Conservation (phyloP, 2,888 invertebrate genomes). For the Polymixis lichenea region DNA sequence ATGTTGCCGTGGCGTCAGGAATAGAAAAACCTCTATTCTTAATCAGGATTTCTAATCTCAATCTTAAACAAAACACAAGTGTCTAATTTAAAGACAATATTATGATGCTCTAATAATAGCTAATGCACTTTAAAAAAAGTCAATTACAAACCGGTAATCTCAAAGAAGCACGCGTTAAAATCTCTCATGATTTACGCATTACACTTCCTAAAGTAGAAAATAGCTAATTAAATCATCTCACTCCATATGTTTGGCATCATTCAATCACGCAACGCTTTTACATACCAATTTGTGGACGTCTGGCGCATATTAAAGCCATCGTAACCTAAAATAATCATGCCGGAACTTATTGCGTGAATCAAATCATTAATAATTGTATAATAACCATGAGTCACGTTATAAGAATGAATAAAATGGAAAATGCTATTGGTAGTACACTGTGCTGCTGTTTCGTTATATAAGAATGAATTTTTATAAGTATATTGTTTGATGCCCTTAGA, state of each 20-base stretch:
- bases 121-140: conserved; percentile 50
- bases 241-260: conserved; percentile 53
- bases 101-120: conserved; percentile 50
- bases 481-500: conserved; percentile 35
- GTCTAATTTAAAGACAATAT: conserved; percentile 21
- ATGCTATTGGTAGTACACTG: conserved; percentile 52
- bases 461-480: conserved; percentile 61
- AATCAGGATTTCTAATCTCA: conserved; percentile 14
- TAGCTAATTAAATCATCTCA: conserved; percentile 49
- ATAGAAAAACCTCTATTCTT: conserved; percentile 4
- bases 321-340: conserved; percentile 74
- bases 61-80: conserved; percentile 16
- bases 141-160: conserved; percentile 42
- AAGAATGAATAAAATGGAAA: conserved; percentile 59
- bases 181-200: conserved; percentile 40
- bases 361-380: conserved; percentile 79
- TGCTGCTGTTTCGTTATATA: conserved; percentile 53
- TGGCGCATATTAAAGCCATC: conserved; percentile 58
- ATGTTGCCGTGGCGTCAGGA: not conserved
- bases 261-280: conserved; percentile 62
- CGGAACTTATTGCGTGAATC: conserved; percentile 79
- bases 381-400: conserved; percentile 76
- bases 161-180: conserved; percentile 35
- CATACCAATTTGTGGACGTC: conserved; percentile 60
- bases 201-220: conserved; percentile 48